phyloP scores from a whole-genome alignment of 1,140 invertebrate species.

The Pissodes strobi region DNA sequence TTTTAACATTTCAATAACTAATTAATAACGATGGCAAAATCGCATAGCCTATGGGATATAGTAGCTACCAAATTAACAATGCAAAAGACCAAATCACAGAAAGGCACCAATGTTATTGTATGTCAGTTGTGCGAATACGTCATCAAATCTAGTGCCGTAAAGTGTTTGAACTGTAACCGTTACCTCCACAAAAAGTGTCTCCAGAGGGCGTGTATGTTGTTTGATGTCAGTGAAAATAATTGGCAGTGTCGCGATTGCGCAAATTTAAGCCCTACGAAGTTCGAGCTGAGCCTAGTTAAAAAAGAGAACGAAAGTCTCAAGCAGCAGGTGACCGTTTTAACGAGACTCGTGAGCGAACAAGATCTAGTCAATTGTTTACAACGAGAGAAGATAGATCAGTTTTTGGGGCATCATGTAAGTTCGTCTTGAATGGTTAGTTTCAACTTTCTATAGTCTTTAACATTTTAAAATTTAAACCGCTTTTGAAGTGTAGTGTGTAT shows the following conservation, averaged over 20 bases:
- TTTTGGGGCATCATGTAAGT: conserved; percentile 22
- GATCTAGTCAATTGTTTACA: conserved; percentile 39
- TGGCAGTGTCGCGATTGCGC: conserved; percentile 36
- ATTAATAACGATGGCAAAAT: background rate
- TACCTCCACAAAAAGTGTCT: conserved; percentile 38
- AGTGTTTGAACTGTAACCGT: conserved; percentile 32
- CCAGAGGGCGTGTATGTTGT: conserved; percentile 31
- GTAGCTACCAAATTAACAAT: conserved; percentile 16
- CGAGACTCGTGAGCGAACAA: conserved; percentile 35
- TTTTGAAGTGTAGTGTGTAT: no score
- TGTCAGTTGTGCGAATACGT: conserved; percentile 31
- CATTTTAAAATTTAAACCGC: no score
- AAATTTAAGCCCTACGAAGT: conserved; percentile 7
- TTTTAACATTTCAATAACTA: no score
- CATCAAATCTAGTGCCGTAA: conserved; percentile 38
- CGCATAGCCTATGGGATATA: conserved; percentile 11
- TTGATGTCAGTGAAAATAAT: conserved; percentile 21
- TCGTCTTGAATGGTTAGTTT: background rate
- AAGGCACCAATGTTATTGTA: background rate
- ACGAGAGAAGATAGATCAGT: conserved; percentile 23
- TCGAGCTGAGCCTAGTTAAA: conserved; percentile 26
- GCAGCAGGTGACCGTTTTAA: conserved; percentile 32
- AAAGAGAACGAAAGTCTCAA: conserved; percentile 37
- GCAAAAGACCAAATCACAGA: conserved; percentile 6
- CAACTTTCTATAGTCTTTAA: no score